Evolutionary conservation across 1,140 invertebrate species (phyloP).

Genomic region (Antheraea pernyi): DNA sequence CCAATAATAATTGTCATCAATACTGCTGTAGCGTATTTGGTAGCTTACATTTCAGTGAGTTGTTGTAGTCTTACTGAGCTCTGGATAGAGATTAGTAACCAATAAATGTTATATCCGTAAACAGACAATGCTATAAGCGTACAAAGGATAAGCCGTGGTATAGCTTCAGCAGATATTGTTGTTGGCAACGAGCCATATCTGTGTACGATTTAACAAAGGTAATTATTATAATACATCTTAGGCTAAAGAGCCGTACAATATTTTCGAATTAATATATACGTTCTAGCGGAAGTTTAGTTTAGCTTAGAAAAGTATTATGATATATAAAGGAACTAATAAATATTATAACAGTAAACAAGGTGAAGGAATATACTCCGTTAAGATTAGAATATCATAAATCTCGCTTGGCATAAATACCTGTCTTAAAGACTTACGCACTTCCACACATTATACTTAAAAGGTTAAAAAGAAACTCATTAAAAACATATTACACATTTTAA

Average conservation of each 20-base stretch:
- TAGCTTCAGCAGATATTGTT: slow-evolving; percentile 9
- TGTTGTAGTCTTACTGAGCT: neutral
- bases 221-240: slow-evolving; percentile 21
- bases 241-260: slow-evolving; percentile 6
- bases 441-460: neutral
- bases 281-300: too few relatives aligned
- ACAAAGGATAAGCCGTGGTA: slow-evolving; percentile 9
- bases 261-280: neutral
- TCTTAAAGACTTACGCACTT: neutral
- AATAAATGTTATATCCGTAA: slow-evolving; percentile 25
- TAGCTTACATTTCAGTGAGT: slow-evolving; percentile 10
- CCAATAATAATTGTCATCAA: slow-evolving; percentile 24
- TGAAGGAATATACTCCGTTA: neutral
- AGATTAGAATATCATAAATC: neutral
- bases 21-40: neutral
- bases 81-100: slow-evolving; percentile 21
- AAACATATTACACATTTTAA: neutral
- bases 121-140: slow-evolving; percentile 17
- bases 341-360: too few relatives aligned
- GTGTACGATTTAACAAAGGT: slow-evolving; percentile 24
- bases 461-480: neutral
- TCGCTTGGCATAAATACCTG: neutral
- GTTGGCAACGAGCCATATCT: slow-evolving; percentile 17
- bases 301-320: too few relatives aligned
- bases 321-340: too few relatives aligned